Evolutionary conservation across 2,797 vertebrate genomes (phyloP), one percentile per base, ranked within the genome.

Genomic region (Perdix hodgsoniae): DNA sequence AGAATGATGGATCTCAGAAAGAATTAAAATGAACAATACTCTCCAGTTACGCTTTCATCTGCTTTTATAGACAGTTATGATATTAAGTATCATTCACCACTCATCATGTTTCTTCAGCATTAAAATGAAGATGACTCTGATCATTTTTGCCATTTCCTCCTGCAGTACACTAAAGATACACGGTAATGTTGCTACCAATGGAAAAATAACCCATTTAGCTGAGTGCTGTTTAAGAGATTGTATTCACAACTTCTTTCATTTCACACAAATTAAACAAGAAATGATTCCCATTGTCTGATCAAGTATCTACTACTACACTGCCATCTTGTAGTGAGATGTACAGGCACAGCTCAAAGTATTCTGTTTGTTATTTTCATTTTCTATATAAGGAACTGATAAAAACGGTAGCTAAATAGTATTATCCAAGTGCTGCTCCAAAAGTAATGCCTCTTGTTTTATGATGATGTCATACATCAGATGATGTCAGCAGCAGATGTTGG

Each of bases 191-290:
- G 35, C 69, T 85, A 90, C 65, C 88, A 75, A 72, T 94, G 93
- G 92, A 89, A 94, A 93, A 93, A 89, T 91, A 96, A 96, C 65
- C 50, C 47, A 50, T 95, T 96, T 94, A 95, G 90, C 83, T 85
- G 83, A 96, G 90, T 93, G 93, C 88, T 83, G 42, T 67, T 93
- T 71, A 75, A 71, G 72, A 90, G 75, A 78, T 87, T 87, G 78
- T 79, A 72, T 93, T 91, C 87, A 88, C 66, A 90, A 82, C 80
- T 92, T 85, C 89, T 93, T 87, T 91, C 45, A 56, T 91, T 84
- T 89, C 83, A 82, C 65, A 87, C 44, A 88, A 64, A 96, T 96
- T 91, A 94, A 94, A 29, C 37, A 73, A 72, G n/a, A 82, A 86
- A 81, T 81, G 73, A 92, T 92, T 71, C 64, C 35, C 88, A 44